These are phyloP conservation scores for Phymanthus crucifer DNA, from an alignment of 92 coral and sea anemone genomes.

Conservation along the genomic window DNA sequence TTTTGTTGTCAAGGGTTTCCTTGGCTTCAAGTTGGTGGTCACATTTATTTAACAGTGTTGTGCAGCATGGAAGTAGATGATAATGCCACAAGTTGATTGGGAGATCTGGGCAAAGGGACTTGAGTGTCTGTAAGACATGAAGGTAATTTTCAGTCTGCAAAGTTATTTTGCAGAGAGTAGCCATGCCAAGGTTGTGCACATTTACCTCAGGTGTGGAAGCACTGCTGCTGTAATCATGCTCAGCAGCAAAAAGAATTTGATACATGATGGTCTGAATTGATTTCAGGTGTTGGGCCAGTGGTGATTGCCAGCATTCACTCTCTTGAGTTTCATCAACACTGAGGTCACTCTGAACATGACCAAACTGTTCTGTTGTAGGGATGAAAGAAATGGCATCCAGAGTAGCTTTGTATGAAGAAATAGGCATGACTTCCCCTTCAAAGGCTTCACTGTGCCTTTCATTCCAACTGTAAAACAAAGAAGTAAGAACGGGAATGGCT, in stretches of 20 bases:
- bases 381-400: constrained; percentile 47
- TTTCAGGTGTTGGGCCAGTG: neutral
- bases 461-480: constrained; percentile 66
- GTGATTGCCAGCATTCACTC: constrained; percentile 5
- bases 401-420: constrained; percentile 56
- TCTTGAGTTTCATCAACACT: constrained; percentile 7
- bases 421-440: constrained; percentile 45
- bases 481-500: constrained; percentile 58
- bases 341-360: constrained; percentile 13
- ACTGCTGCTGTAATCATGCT: constrained; percentile 8
- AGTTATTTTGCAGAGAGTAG: constrained; percentile 27
- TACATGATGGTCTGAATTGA: neutral
- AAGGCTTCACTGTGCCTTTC: constrained; percentile 43
- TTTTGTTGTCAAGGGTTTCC: constrained; percentile 28
- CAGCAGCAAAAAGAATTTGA: constrained; percentile 7
- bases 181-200: neutral
- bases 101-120: constrained; percentile 16
- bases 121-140: constrained; percentile 46
- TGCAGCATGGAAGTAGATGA: constrained; percentile 57
- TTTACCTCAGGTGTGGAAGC: neutral
- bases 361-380: constrained; percentile 64
- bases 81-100: constrained; percentile 49
- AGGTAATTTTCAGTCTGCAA: constrained; percentile 42
- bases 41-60: constrained; percentile 53
- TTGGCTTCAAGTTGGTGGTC: constrained; percentile 49